These are phyloP conservation scores for Ligdia adustata DNA, from an alignment of 2,888 invertebrate species.

Conservation along the genomic window DNA sequence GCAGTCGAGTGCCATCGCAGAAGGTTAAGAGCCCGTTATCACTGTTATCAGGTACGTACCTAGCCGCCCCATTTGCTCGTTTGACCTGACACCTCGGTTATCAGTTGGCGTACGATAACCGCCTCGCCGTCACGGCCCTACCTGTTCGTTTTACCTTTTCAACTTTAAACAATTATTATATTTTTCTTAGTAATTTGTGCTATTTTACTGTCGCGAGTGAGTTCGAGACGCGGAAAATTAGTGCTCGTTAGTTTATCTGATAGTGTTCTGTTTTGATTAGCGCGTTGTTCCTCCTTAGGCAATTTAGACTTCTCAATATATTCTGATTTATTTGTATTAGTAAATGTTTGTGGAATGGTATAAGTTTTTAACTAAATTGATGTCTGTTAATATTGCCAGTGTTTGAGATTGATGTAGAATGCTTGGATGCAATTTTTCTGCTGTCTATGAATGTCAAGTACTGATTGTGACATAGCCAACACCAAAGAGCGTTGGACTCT, in stretches of 20 bases:
- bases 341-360: too few species aligned
- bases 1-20: constrained; percentile 53
- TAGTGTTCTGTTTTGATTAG: constrained; percentile 23
- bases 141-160: constrained; percentile 73
- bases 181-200: not conserved
- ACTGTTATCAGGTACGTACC: constrained; percentile 73
- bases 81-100: constrained; percentile 83
- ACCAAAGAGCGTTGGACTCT: too few species aligned
- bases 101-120: constrained; percentile 80
- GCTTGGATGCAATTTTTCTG: constrained; percentile 2
- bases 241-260: constrained; percentile 9
- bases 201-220: not conserved
- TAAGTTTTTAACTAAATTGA: too few species aligned
- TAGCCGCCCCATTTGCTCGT: constrained; percentile 81
- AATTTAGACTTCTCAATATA: too few species aligned
- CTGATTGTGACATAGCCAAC: constrained; percentile 14
- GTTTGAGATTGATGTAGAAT: constrained; percentile 11
- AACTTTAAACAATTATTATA: constrained; percentile 44
- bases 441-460: constrained; percentile 4
- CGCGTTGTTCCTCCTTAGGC: too few species aligned
- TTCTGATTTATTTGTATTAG: too few species aligned
- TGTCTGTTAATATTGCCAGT: too few species aligned
- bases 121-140: constrained; percentile 61
- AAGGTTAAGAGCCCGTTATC: constrained; percentile 84
- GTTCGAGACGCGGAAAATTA: constrained; percentile 4